Evolutionary conservation across 2,113 vertebrate species (phyloP).

Genomic region (Phylloscopus whistleri): DNA sequence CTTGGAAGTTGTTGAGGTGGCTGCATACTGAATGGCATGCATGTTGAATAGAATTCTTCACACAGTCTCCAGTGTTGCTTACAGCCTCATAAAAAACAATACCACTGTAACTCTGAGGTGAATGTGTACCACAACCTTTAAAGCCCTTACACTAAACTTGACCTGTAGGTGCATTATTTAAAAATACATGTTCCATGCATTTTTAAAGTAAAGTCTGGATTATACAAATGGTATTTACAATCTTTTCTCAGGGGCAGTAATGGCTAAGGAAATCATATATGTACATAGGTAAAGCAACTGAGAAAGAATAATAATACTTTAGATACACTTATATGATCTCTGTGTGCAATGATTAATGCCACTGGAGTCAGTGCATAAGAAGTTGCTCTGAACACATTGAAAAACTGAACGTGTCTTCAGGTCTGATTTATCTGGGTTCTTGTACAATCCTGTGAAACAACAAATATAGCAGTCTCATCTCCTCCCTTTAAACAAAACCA

Average conservation of each 20-base stretch:
- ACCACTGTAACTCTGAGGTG: neutral
- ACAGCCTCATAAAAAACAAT: neutral
- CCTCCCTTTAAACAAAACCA: neutral
- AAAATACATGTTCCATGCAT: neutral
- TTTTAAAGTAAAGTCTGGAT: neutral
- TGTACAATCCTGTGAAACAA: neutral
- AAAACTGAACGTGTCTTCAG: neutral
- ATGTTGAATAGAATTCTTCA: neutral
- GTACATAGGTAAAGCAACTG: neutral
- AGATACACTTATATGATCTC: neutral
- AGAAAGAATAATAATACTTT: neutral
- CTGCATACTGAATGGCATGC: neutral
- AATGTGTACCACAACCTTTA: neutral
- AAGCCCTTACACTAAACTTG: neutral
- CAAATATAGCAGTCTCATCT: neutral
- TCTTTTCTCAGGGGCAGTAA: neutral
- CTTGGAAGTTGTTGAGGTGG: neutral
- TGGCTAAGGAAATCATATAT: neutral
- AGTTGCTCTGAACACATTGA: neutral
- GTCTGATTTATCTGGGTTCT: neutral
- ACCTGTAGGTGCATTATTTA: neutral
- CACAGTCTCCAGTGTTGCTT: neutral
- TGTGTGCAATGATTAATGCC: neutral
- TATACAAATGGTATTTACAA: neutral
- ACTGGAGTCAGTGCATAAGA: neutral